phyloP scores from a whole-genome alignment of 2,797 vertebrate genomes.

The Poeciliopsis infans region DNA sequence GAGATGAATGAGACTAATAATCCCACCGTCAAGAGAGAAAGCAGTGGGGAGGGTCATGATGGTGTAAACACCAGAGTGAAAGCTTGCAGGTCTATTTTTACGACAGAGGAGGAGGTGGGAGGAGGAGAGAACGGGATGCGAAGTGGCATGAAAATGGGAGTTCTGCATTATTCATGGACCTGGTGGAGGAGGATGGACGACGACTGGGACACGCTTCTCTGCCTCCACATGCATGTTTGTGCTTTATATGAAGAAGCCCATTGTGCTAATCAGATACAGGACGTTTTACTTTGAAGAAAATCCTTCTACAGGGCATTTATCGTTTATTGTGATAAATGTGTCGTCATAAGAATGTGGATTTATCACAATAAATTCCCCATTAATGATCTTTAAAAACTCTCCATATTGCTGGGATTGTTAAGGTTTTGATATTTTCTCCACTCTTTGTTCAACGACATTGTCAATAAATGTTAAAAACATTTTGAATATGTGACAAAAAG shows the following conservation, averaged over 20 bases:
- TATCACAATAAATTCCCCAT: too few relatives aligned
- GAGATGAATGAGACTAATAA: slow-evolving; percentile 73
- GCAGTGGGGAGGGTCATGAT: slow-evolving; percentile 59
- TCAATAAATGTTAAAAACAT: too few relatives aligned
- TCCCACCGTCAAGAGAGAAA: slow-evolving; percentile 59
- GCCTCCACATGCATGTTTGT: slow-evolving; percentile 25
- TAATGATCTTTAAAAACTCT: too few relatives aligned
- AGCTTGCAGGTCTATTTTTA: slow-evolving; percentile 79
- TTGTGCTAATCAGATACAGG: neutral
- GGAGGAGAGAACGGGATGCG: slow-evolving; percentile 46
- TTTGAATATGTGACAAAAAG: too few relatives aligned
- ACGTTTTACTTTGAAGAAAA: neutral
- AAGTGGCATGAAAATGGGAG: slow-evolving; percentile 75
- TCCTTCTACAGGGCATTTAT: too few relatives aligned
- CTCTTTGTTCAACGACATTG: too few relatives aligned
- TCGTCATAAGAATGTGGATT: too few relatives aligned
- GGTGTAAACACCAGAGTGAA: slow-evolving; percentile 74
- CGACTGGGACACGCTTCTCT: slow-evolving; percentile 49
- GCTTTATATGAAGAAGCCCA: neutral
- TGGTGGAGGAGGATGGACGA: slow-evolving; percentile 57
- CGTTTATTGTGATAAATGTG: too few relatives aligned
- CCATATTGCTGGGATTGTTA: too few relatives aligned
- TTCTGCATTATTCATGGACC: slow-evolving; percentile 77
- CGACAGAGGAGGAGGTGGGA: slow-evolving; percentile 47
- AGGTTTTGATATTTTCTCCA: too few relatives aligned